Percentiles rank a stretch among this genome's conserved stretches.
Evolutionary conservation across 2,888 invertebrate species (phyloP).

Genomic region (Eristalis arbustorum): DNA sequence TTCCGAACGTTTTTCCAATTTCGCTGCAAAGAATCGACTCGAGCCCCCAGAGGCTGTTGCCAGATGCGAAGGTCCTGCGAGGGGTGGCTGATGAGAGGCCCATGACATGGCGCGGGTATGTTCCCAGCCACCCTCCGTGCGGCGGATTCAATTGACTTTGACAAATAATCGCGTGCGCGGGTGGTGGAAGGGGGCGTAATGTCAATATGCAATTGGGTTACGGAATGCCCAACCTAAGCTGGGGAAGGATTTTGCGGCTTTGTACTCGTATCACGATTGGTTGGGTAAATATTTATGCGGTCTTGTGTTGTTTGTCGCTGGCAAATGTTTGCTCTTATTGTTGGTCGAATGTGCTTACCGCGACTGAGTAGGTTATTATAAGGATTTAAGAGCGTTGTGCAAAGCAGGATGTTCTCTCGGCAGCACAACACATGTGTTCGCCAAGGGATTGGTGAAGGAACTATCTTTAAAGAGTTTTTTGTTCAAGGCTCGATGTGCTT

Average conservation of each 20-base stretch:
- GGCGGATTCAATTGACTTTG: constrained; percentile 41
- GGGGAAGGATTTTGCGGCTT: constrained; percentile 29
- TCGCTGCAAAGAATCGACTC: neutral
- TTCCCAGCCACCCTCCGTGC: neutral
- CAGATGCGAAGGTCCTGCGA: neutral
- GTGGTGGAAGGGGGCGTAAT: neutral
- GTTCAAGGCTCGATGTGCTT: too few species aligned
- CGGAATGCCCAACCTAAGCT: constrained; percentile 23
- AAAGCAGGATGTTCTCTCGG: neutral
- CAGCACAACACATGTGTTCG: too few species aligned
- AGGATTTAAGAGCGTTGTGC: neutral
- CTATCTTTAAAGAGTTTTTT: too few species aligned
- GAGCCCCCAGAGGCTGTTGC: neutral
- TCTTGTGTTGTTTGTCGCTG: constrained; percentile 11
- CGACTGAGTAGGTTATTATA: neutral
- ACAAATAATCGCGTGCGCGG: constrained; percentile 24
- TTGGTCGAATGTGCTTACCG: constrained; percentile 6
- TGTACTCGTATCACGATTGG: constrained; percentile 19
- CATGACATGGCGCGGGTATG: too few species aligned
- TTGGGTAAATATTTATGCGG: constrained; percentile 34
- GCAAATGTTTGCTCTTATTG: constrained; percentile 23
- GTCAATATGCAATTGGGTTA: constrained; percentile 20
- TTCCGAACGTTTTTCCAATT: constrained; percentile 45
- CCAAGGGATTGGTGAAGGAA: too few species aligned
- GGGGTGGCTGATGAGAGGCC: neutral